These are phyloP conservation scores for Apocheima hispidaria DNA, from an alignment of 2,888 invertebrate species.

Conservation along the genomic window DNA sequence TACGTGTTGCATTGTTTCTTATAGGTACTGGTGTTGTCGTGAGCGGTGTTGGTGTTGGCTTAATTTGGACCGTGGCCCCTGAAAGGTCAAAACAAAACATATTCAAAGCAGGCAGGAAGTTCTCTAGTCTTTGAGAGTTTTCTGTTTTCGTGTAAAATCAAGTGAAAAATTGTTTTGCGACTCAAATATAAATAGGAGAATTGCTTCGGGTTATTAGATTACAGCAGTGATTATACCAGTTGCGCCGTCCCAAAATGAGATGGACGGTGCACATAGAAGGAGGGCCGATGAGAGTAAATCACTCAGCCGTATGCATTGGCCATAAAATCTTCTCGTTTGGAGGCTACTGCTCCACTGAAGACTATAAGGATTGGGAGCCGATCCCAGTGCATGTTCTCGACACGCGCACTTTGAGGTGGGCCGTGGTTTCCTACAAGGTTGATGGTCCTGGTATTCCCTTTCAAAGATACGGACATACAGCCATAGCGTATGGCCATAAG, in stretches of 20 bases:
- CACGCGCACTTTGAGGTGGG: conserved; percentile 89
- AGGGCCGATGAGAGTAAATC: conserved; percentile 96
- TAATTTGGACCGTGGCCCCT: too few species aligned
- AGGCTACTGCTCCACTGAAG: conserved; percentile 95
- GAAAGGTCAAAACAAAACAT: background rate
- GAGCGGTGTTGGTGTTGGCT: too few species aligned
- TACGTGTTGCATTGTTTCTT: too few species aligned
- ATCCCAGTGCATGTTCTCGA: conserved; percentile 96
- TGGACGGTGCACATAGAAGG: conserved; percentile 96
- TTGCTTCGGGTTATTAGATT: background rate
- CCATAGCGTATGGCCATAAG: conserved; percentile 91
- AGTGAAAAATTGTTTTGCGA: background rate
- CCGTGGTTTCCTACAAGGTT: conserved; percentile 80
- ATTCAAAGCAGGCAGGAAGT: background rate
- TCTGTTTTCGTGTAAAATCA: too few species aligned
- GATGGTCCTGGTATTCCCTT: conserved; percentile 87
- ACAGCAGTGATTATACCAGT: background rate
- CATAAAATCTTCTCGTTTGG: conserved; percentile 95
- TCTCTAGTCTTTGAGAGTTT: background rate
- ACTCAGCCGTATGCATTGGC: conserved; percentile 94
- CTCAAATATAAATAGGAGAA: background rate
- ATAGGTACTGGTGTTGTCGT: too few species aligned
- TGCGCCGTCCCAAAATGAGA: conserved; percentile 82
- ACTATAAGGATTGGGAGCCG: conserved; percentile 90
- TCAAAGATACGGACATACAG: conserved; percentile 97